Base-by-base conservation (phyloP, 2,888 invertebrate species). In the Noctua janthe region DNA sequence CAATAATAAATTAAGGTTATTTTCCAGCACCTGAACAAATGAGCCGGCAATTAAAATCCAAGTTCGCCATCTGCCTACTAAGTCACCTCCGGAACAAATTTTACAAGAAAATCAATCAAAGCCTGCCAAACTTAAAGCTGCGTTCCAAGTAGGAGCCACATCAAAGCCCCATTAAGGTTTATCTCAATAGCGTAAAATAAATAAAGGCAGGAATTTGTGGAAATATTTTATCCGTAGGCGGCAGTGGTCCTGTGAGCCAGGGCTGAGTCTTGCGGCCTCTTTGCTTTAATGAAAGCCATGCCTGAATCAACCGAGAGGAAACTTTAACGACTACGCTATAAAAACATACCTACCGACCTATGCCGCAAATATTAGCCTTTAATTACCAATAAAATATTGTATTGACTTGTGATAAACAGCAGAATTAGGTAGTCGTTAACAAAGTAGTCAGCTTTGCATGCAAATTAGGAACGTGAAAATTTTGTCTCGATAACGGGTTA, bases 161-260 rank as follows among this genome's bases (percentile, higher is more conserved):
- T 97, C 96, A 96, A 96, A 96, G 96, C 92, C 92, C 94, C 94
- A 96, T 97, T 96, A 96, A 92, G 94, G 95, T 95, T 95, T 95
- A 96, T 96, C 95, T 96, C 94, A 95, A 95, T 94, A 94, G 95
- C 95, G 94, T 93, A 94, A 94, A 96, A 96, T 96, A 96, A 96
- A 96, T 96, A 96, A 95, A 94, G 94, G 94, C 92, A 91, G 93
- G 94, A 96, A 95, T 96, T 95, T 96, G 95, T 90, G 95, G 92
- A 94, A 96, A 96, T 95, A 96, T 96, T 93, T 96, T 95, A 96
- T 95, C 94, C 94, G 91, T 89, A 92, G 94, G 92, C 94, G 92
- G 92, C 91, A 88, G 91, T 92, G 91, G 92, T 90, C 91, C 92
- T 91, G 91, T 90, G 91, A 91, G 92, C 92, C 91, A 92, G 90